Evolutionary conservation across 2,888 invertebrate genomes (phyloP).

Genomic region (Encarsia formosa): DNA sequence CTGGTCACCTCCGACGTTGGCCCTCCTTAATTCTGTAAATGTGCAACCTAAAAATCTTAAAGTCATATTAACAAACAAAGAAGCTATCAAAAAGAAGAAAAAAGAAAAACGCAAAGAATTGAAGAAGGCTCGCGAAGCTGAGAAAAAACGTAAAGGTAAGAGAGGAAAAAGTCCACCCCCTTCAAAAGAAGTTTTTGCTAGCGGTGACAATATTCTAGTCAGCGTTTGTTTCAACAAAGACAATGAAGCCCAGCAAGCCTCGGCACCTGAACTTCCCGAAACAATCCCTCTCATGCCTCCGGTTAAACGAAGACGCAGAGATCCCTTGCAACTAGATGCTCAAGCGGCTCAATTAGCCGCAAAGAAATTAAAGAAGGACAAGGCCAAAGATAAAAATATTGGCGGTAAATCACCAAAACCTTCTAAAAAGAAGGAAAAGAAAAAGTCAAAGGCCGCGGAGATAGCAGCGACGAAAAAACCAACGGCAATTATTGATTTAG

Average conservation of each 20-base stretch:
- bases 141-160: constrained; percentile 50
- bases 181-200: constrained; percentile 87
- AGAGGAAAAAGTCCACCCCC: constrained; percentile 59
- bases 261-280: constrained; percentile 40
- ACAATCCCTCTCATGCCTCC: constrained; percentile 44
- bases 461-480: constrained; percentile 64
- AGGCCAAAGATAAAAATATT: not conserved
- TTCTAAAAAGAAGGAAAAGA: constrained; percentile 47
- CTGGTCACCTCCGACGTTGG: constrained; percentile 62
- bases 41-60: constrained; percentile 57
- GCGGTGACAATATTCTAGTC: constrained; percentile 88
- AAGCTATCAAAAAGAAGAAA: constrained; percentile 52
- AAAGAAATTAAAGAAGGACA: not conserved
- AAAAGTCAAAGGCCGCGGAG: constrained; percentile 48
- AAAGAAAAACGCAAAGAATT: constrained; percentile 41
- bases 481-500: constrained; percentile 80
- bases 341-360: constrained; percentile 28
- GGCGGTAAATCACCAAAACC: not conserved
- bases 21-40: constrained; percentile 44
- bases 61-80: constrained; percentile 60
- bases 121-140: constrained; percentile 41
- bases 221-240: constrained; percentile 84
- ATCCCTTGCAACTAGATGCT: constrained; percentile 40
- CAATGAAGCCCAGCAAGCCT: constrained; percentile 37
- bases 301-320: constrained; percentile 51